phyloP scores from a whole-genome alignment of 2,113 vertebrate species.

The Aramus guarauna region DNA sequence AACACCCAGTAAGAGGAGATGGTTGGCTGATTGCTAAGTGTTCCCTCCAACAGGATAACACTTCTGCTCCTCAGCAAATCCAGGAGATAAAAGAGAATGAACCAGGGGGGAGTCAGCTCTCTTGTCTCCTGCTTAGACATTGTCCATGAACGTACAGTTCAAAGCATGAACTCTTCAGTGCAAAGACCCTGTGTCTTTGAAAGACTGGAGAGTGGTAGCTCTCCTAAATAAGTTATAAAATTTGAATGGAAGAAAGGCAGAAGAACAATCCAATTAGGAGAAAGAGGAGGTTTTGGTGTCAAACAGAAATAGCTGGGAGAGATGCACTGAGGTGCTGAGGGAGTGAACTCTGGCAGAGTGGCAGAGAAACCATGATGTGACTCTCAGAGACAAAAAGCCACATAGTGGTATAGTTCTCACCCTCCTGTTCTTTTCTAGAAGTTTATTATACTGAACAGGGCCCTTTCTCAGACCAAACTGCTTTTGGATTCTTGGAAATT shows the following conservation, averaged over 20 bases:
- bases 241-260: background rate
- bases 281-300: background rate
- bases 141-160: background rate
- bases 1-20: background rate
- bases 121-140: background rate
- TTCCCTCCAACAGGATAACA: background rate
- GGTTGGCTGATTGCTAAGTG: background rate
- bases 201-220: background rate
- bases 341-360: background rate
- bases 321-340: background rate
- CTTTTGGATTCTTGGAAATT: background rate
- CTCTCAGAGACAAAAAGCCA: background rate
- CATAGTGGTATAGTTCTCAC: background rate
- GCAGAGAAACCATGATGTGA: background rate
- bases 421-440: background rate
- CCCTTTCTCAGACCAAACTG: constrained; percentile 4
- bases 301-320: background rate
- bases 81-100: background rate
- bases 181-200: background rate
- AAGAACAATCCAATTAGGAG: background rate
- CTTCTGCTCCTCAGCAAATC: background rate
- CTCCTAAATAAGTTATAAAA: background rate
- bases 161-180: background rate
- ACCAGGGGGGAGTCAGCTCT: fast-evolving
- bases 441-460: background rate